Evolutionary conservation across 1,140 invertebrate species (phyloP).

Genomic region (Drosophila kanapiae): DNA sequence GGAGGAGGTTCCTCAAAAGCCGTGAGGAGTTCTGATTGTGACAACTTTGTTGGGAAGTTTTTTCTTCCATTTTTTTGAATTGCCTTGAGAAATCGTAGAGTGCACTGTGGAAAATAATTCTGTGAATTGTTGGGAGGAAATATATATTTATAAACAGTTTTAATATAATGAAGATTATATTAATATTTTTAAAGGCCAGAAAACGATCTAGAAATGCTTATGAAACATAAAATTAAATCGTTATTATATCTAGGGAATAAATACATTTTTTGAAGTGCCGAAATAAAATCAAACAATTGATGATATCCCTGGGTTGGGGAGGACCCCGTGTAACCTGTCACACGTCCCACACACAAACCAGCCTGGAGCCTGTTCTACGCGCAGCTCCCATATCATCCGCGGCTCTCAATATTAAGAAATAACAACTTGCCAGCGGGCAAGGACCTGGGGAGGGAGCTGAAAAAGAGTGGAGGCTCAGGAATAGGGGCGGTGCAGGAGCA

Average conservation of each 20-base stretch:
- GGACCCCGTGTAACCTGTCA: slow-evolving; percentile 4
- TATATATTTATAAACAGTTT: too few species aligned
- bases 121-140: rapidly evolving
- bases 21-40: slow-evolving; percentile 8
- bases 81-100: not conserved
- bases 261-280: not conserved
- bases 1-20: slow-evolving; percentile 1
- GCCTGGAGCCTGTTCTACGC: slow-evolving; percentile 1
- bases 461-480: too few species aligned
- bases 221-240: too few species aligned
- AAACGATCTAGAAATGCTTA: not conserved
- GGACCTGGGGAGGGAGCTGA: slow-evolving; percentile 12
- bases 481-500: not conserved
- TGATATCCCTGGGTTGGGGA: not conserved
- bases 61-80: not conserved
- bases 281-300: slow-evolving; percentile 28
- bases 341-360: not conserved
- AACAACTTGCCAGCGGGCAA: slow-evolving; percentile 65
- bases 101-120: not conserved
- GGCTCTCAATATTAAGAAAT: slow-evolving; percentile 79
- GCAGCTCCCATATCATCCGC: slow-evolving; percentile 33
- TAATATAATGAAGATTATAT: too few species aligned
- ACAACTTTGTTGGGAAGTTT: slow-evolving; percentile 10
- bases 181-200: not conserved
- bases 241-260: not conserved